A percentile compares a stretch with the other conserved stretches of the same genome.
These are phyloP conservation scores for Brachycybe producta DNA, from an alignment of 2,888 invertebrate genomes.

Conservation along the genomic window DNA sequence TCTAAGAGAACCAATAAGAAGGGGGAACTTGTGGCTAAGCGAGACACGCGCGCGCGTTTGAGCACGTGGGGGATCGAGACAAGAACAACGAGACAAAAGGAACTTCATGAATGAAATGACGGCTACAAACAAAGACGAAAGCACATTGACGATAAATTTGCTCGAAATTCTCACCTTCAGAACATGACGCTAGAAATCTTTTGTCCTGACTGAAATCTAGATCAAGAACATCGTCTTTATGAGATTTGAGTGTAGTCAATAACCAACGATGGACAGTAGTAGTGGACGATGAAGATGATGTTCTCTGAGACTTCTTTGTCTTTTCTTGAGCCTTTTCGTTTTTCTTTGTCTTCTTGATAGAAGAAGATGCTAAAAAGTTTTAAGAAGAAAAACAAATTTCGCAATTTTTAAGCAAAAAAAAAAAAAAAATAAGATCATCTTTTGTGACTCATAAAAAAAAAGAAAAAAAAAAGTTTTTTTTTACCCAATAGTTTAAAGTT, in stretches of 20 bases:
- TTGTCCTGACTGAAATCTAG: slow-evolving; percentile 73
- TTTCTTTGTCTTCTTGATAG: no score
- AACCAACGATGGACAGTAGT: no score
- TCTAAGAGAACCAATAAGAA: background rate
- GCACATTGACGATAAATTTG: slow-evolving; percentile 1
- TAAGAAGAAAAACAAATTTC: no score
- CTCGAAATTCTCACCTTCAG: slow-evolving; percentile 54
- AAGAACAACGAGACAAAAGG: background rate
- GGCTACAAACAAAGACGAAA: background rate
- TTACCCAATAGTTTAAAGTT: no score
- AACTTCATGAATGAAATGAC: background rate
- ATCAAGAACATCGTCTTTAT: slow-evolving; percentile 57
- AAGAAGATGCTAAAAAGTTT: no score
- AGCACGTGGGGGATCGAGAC: background rate
- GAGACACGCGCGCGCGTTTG: background rate
- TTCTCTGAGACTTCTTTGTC: no score
- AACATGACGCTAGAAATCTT: slow-evolving; percentile 69
- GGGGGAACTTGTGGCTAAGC: background rate
- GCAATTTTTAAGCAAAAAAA: no score
- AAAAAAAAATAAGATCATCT: no score
- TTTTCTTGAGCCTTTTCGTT: no score
- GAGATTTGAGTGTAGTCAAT: slow-evolving; percentile 65
- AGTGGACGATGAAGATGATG: no score
- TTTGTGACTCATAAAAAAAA: no score
- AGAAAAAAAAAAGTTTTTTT: no score